Base-by-base conservation (phyloP, 2,888 invertebrate species). In the Diarsia brunnea region DNA sequence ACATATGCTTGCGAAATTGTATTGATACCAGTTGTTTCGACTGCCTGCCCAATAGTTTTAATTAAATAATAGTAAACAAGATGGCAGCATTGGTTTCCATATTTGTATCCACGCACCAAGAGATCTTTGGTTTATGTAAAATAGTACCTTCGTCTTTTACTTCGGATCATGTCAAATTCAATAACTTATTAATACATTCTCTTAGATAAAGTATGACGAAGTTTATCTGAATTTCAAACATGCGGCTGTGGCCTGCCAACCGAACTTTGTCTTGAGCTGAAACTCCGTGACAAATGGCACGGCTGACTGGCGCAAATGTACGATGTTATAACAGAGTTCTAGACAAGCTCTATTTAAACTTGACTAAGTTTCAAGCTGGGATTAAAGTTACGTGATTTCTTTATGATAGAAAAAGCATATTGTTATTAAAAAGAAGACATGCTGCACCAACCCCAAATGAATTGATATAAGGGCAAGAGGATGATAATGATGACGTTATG, bases 211-310 rank as follows among this genome's bases (percentile, higher is more conserved):
- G 21, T 19, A 68, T 70, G 65, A 51, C 21, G 4, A 76, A 69
- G 38, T 76, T 76, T 58, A 65, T 61, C 45, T 38, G 65, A 72
- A 69, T 81, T 81, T 61, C 71, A 65, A 49, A 47, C 65, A 58
- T 47, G 58, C 58, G 69, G 64, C 64, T 47, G 68, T 64, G 31
- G 67, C 19, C n/a, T 51, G 51, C 49, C 24, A 60, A 49, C 53
- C 14, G n/a, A 77, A 81, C 66, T 81, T 68, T 72, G 49, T 58
- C 51, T 58, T 45, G 19, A 38, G 38, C n/a, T 53, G 47, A 45
- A 81, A 38, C 49, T 82, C 19, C 4, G 43, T 67, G 73, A 73
- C 61, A 81, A 75, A 75, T 53, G 60, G 19, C 69, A 73, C 67
- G 68, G 66, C 63, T 67, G 78, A 80, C 75, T 75, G 19, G n/a